phyloP scores from a whole-genome alignment of 2,797 vertebrate genomes.

The Bryconaethiops microstoma region DNA sequence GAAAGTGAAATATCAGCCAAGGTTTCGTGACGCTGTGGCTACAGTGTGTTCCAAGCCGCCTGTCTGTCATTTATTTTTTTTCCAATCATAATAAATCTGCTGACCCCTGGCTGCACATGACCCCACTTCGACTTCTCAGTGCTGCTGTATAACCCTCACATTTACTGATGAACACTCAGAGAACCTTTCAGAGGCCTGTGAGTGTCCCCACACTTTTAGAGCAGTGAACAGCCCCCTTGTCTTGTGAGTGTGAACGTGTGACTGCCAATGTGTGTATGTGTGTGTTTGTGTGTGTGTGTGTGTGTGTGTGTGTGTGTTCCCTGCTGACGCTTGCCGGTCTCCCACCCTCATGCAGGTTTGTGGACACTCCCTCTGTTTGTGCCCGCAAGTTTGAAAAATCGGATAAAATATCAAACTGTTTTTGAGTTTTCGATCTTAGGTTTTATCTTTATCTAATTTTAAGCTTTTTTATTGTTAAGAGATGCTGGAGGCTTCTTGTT shows the following conservation, averaged over 20 bases:
- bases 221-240: neutral
- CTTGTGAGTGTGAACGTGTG: too few species aligned
- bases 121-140: too few species aligned
- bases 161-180: too few species aligned
- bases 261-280: too few species aligned
- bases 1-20: too few species aligned
- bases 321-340: neutral
- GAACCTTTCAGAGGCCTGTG: neutral
- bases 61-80: too few species aligned
- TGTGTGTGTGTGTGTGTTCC: conserved; percentile 10
- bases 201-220: neutral
- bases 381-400: conserved; percentile 31
- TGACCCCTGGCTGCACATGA: too few species aligned
- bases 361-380: conserved; percentile 56
- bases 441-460: conserved; percentile 57
- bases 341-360: conserved; percentile 45
- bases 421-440: conserved; percentile 36
- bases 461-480: conserved; percentile 40
- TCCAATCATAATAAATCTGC: too few species aligned
- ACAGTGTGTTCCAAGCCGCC: too few species aligned
- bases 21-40: too few species aligned
- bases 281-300: too few species aligned
- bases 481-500: conserved; percentile 25
- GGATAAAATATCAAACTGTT: conserved; percentile 56
- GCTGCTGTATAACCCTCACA: too few species aligned